These are phyloP conservation scores for Notamacropus eugenii DNA, from an alignment of 2,797 vertebrate genomes.

Conservation along the genomic window DNA sequence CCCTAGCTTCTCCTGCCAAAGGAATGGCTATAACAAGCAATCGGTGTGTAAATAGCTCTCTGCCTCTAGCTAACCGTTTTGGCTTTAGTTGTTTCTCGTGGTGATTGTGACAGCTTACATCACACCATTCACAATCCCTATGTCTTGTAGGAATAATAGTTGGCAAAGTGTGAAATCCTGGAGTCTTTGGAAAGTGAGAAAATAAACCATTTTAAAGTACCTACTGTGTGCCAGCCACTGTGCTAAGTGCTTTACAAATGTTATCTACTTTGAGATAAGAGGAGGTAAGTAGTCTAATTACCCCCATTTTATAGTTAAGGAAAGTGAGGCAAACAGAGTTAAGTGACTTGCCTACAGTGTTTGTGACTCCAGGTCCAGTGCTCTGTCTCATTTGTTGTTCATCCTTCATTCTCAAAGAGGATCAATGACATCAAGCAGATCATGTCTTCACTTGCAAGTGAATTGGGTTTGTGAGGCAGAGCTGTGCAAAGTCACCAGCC, in stretches of 20 bases:
- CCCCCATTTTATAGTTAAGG: background rate
- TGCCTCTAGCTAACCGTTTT: background rate
- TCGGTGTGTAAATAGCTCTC: fast-evolving
- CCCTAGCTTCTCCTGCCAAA: constrained; percentile 48
- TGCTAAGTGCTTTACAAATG: background rate
- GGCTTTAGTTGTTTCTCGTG: fast-evolving
- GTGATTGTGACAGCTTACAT: background rate
- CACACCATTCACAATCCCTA: background rate
- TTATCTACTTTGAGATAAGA: background rate
- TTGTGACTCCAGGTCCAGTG: background rate
- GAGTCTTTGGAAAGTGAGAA: background rate
- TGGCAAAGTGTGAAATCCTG: background rate
- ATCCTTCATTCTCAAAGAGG: background rate
- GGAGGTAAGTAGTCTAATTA: background rate
- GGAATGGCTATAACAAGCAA: background rate
- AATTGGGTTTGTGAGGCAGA: background rate
- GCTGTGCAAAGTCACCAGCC: background rate
- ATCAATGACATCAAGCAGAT: background rate
- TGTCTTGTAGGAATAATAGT: background rate
- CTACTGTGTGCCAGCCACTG: background rate
- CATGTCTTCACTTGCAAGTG: background rate
- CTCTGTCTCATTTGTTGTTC: background rate
- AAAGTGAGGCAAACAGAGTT: background rate
- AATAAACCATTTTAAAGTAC: background rate
- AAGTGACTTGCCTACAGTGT: background rate